Evolutionary conservation across 2,888 invertebrate species (phyloP).

Genomic region (Nycteola revayana): DNA sequence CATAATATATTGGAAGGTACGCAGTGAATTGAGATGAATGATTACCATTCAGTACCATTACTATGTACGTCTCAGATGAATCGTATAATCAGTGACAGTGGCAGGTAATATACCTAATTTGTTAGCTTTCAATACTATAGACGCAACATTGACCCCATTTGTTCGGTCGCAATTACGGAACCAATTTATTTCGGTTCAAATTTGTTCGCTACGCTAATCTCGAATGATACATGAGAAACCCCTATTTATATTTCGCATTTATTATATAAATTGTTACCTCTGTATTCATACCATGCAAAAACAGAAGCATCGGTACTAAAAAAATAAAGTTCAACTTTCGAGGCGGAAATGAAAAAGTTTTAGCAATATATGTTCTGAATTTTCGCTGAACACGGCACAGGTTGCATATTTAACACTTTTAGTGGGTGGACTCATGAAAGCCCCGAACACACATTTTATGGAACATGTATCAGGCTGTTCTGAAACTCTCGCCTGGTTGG

Average conservation of each 20-base stretch:
- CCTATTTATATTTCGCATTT: too few species aligned
- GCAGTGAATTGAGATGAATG: conserved; percentile 5
- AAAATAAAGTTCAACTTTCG: neutral
- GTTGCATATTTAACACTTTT: neutral
- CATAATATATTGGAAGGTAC: too few species aligned
- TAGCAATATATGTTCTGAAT: too few species aligned
- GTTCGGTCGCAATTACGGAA: conserved; percentile 37
- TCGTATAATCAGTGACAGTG: conserved; percentile 44
- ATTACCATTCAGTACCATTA: conserved; percentile 18
- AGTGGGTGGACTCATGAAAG: conserved; percentile 3
- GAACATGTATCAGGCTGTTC: conserved; percentile 8
- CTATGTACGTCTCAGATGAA: conserved; percentile 33
- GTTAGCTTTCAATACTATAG: conserved; percentile 34
- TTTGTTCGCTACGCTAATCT: conserved; percentile 50
- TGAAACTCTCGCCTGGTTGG: conserved; percentile 6
- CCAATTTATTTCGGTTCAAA: conserved; percentile 49
- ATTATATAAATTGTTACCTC: too few species aligned
- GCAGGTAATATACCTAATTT: conserved; percentile 44
- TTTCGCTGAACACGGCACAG: too few species aligned
- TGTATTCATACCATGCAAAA: too few species aligned
- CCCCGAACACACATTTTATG: conserved; percentile 2
- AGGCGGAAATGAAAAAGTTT: too few species aligned
- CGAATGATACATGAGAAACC: conserved; percentile 44
- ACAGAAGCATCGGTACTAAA: conserved; percentile 12
- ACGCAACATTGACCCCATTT: conserved; percentile 38